phyloP scores from a whole-genome alignment of 2,113 vertebrate genomes.

The Aptenodytes forsteri region DNA sequence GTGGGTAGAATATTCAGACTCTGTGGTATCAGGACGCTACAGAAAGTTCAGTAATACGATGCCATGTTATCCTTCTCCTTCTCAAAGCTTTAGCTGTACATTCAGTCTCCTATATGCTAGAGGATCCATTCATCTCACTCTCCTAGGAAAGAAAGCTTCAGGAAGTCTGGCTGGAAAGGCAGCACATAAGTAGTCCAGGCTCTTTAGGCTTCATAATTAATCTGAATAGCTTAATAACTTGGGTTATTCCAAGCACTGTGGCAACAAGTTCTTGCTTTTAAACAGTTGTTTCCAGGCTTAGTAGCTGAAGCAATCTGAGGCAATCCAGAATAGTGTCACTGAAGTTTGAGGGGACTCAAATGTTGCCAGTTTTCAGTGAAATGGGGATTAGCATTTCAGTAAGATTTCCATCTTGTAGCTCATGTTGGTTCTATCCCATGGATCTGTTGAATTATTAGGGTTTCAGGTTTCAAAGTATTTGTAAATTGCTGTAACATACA shows the following conservation, averaged over 20 bases:
- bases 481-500: constrained; percentile 96
- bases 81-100: constrained; percentile 6
- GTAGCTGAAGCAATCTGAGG: not conserved
- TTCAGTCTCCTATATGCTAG: not conserved
- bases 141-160: constrained; percentile 6
- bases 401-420: constrained; percentile 18
- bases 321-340: not conserved
- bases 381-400: constrained; percentile 16
- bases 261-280: constrained; percentile 14
- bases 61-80: constrained; percentile 21
- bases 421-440: not conserved
- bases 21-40: not conserved
- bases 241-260: not conserved
- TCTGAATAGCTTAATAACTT: constrained; percentile 40
- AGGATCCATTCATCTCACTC: not conserved
- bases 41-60: constrained; percentile 5
- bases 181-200: not conserved
- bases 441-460: not conserved
- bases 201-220: constrained; percentile 38
- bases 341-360: constrained; percentile 28
- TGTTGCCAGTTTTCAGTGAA: constrained; percentile 55
- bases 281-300: constrained; percentile 3
- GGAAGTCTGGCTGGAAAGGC: not conserved
- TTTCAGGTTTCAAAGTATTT: constrained; percentile 98
- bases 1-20: constrained; percentile 3